Percentiles rank a stretch among this genome's conserved stretches.
phyloP scores from a whole-genome alignment of 2,888 invertebrate genomes.

The Brenthis daphne region DNA sequence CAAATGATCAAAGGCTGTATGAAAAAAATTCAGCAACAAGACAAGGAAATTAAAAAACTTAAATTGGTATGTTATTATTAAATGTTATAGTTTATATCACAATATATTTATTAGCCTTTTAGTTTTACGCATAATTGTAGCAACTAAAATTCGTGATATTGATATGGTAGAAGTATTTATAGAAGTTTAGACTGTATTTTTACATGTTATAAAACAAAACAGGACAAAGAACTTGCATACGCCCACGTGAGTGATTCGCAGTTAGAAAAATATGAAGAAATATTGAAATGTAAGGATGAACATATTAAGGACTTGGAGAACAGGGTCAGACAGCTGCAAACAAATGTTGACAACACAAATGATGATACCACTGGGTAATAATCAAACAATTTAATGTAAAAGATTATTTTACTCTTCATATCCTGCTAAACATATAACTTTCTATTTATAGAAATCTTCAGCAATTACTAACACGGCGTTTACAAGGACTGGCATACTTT shows the following conservation, averaged over 20 bases:
- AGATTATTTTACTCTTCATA: too few species aligned
- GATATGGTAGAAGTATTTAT: too few species aligned
- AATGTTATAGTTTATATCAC: too few species aligned
- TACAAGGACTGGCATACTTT: conserved; percentile 86
- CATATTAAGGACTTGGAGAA: conserved; percentile 79
- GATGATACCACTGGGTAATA: conserved; percentile 61
- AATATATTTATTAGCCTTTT: too few species aligned
- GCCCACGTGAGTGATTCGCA: conserved; percentile 72
- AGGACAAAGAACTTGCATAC: conserved; percentile 71
- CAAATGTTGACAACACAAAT: conserved; percentile 57
- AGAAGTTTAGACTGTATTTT: neutral
- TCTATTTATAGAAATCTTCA: conserved; percentile 70
- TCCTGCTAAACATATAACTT: neutral
- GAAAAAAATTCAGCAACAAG: conserved; percentile 79
- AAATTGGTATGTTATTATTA: conserved; percentile 58
- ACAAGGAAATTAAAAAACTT: conserved; percentile 74
- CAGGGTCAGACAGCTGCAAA: conserved; percentile 69
- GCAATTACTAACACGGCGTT: conserved; percentile 80
- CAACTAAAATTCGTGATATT: too few species aligned
- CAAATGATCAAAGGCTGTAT: conserved; percentile 82
- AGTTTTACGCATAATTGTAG: too few species aligned
- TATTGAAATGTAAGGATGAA: conserved; percentile 78
- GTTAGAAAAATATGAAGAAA: conserved; percentile 73
- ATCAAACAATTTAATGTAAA: too few species aligned
- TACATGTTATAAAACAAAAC: conserved; percentile 1